These are phyloP conservation scores for Larimichthys crocea DNA, from an alignment of 2,113 vertebrate genomes.

Conservation along the genomic window DNA sequence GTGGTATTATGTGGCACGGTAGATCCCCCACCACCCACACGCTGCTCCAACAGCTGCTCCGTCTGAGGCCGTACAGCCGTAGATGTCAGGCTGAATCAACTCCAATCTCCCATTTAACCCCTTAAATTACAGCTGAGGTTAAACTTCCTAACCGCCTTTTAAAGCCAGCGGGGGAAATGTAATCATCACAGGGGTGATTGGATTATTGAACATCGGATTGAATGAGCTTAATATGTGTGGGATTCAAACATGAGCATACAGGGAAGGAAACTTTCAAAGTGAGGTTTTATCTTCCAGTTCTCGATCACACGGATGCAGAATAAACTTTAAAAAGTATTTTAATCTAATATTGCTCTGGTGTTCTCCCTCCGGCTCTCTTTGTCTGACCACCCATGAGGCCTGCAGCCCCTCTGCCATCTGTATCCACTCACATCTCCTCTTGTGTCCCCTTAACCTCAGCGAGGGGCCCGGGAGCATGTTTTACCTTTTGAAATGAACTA, in stretches of 20 bases:
- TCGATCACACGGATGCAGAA: conserved; percentile 4
- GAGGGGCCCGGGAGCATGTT: neutral
- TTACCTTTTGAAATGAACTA: neutral
- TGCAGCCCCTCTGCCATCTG: conserved; percentile 25
- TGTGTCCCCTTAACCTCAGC: neutral
- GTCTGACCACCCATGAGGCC: conserved; percentile 1
- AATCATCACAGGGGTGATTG: conserved; percentile 30
- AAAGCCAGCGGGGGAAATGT: conserved; percentile 11
- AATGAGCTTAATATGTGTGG: neutral
- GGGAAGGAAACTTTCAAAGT: neutral
- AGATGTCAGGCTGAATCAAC: conserved; percentile 42
- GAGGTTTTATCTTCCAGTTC: neutral
- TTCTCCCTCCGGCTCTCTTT: neutral
- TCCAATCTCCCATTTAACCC: conserved; percentile 42
- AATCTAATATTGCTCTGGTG: neutral
- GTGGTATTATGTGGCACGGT: conserved; percentile 38
- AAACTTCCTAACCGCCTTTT: conserved; percentile 51
- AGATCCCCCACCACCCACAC: too few species aligned
- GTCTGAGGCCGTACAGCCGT: conserved; percentile 39
- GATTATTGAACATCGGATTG: neutral
- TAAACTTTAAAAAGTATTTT: neutral
- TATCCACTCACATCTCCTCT: conserved; percentile 5
- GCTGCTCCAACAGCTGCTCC: conserved; percentile 60
- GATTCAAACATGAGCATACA: neutral
- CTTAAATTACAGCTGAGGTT: conserved; percentile 49